Evolutionary conservation across 2,888 invertebrate species (phyloP), one percentile per base, ranked within the genome.

Genomic region (Netelia virgata): DNA sequence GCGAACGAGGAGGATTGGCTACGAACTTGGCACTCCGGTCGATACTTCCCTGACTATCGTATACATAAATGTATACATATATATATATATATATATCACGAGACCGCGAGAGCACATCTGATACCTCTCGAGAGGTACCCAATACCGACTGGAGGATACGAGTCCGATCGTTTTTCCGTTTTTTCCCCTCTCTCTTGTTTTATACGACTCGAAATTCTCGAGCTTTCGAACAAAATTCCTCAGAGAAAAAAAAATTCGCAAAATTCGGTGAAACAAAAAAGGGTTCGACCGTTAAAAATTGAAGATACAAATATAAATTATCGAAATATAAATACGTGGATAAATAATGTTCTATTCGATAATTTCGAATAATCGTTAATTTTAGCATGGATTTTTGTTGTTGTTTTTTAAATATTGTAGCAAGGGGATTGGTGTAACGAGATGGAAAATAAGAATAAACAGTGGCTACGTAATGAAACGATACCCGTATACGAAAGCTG

Each of bases 11-110:
- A 91, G 92, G 93, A 93, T 93, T 93, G 93, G 93, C 93, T 92
- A 91, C 91, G 91, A 92, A 92, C 91, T 92, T 92, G 92, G 91
- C 91, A 90, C 91, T 90, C 91, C 92, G 93, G 93, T 93, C 93
- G 93, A 93, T 93, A 93, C 91, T 90, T 90, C 91, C 90, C 82
- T 82, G 78, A 84, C 80, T 84, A 77, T 78, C 80, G 72, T 80
- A 80, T 80, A 69, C 69, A 57, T 50, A 6, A 55, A 90, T 90
- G 91, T 92, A 90, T 91, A 91, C 89, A 90, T 91, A 89, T 88
- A 87, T 85, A 50, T 1, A 68, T 6, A 28, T 1, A 78, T 88
- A 83, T 89, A 90, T 86, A 87, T 82, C 74, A 59, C 77, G 66
- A 28, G 68, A 87, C 86, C 82, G 69, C 73, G 78, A 76, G 74